A percentile compares a stretch with the other conserved stretches of the same genome.
These are phyloP conservation scores for Potorous gilbertii DNA, from an alignment of 2,797 vertebrate species.

Conservation along the genomic window DNA sequence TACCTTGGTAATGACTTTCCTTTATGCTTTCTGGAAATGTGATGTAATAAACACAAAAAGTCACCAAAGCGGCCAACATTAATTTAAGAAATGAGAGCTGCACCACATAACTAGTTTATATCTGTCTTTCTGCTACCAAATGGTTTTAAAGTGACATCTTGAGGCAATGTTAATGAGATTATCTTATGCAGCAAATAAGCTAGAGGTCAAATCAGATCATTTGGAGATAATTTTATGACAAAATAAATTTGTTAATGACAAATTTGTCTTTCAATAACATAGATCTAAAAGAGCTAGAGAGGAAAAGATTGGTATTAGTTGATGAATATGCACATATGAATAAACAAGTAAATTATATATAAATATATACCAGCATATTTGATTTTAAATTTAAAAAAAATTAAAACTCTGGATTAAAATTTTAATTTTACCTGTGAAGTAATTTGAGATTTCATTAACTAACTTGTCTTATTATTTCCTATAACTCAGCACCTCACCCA, in stretches of 20 bases:
- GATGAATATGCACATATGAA: background rate
- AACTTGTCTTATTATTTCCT: background rate
- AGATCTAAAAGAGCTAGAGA: slow-evolving; percentile 63
- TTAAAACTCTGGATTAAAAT: background rate
- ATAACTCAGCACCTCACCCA: background rate
- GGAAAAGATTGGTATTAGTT: background rate
- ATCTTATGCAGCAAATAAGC: slow-evolving; percentile 79
- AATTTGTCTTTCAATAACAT: slow-evolving; percentile 66
- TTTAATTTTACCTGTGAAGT: background rate
- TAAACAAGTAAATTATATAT: background rate
- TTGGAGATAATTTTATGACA: slow-evolving; percentile 78
- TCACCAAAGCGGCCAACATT: slow-evolving; percentile 53
- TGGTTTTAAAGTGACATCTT: slow-evolving; percentile 80
- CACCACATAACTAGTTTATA: slow-evolving; percentile 78
- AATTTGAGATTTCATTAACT: background rate
- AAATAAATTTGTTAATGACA: slow-evolving; percentile 81
- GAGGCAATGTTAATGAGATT: slow-evolving; percentile 80
- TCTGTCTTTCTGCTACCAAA: slow-evolving; percentile 65
- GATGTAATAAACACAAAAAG: slow-evolving; percentile 5
- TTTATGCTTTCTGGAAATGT: slow-evolving; percentile 28
- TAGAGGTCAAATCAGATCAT: slow-evolving; percentile 80
- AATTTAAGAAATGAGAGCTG: slow-evolving; percentile 67
- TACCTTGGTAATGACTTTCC: slow-evolving; percentile 5
- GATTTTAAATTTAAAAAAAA: background rate
- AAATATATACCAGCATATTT: background rate